A percentile compares a stretch with the other conserved stretches of the same genome.
Evolutionary conservation across 2,888 invertebrate species (phyloP).

Genomic region (Mesorhabditis belari): DNA sequence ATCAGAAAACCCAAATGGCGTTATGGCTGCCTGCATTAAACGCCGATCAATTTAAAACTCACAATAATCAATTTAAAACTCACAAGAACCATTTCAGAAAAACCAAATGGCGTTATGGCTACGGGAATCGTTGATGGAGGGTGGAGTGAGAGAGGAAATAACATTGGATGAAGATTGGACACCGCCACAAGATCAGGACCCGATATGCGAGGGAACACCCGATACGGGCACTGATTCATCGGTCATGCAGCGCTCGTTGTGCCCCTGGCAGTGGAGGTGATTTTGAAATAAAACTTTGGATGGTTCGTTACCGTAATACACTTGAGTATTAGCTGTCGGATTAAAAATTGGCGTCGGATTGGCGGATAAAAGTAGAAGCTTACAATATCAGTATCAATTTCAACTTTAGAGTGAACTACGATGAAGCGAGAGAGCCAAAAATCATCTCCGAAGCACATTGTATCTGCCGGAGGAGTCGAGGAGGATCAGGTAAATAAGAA

Average conservation of each 20-base stretch:
- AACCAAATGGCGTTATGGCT: constrained; percentile 34
- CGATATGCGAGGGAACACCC: constrained; percentile 17
- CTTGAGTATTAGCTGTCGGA: too few species aligned
- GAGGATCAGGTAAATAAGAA: constrained; percentile 20
- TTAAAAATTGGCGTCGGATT: too few species aligned
- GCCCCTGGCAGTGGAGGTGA: constrained; percentile 41
- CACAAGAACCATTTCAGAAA: constrained; percentile 29
- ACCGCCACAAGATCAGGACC: constrained; percentile 13
- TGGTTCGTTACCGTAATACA: too few species aligned
- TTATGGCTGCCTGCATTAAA: constrained; percentile 30
- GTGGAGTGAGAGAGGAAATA: constrained; percentile 13
- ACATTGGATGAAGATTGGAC: constrained; percentile 21
- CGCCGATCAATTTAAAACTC: too few species aligned
- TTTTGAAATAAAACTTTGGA: too few species aligned
- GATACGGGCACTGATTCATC: constrained; percentile 16
- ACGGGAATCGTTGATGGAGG: constrained; percentile 18
- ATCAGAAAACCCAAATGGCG: constrained; percentile 30
- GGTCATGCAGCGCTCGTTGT: constrained; percentile 43
- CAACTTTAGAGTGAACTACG: constrained; percentile 35
- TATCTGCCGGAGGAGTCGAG: constrained; percentile 41
- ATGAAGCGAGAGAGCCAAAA: constrained; percentile 48
- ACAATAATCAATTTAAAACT: too few species aligned
- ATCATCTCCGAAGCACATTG: constrained; percentile 44
- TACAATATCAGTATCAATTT: too few species aligned
- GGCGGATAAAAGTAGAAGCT: too few species aligned